Percentiles rank a stretch among this genome's conserved stretches.
These are phyloP conservation scores for Caenorhabditis sp. DNA, from an alignment of 2,888 invertebrate species.

Conservation along the genomic window DNA sequence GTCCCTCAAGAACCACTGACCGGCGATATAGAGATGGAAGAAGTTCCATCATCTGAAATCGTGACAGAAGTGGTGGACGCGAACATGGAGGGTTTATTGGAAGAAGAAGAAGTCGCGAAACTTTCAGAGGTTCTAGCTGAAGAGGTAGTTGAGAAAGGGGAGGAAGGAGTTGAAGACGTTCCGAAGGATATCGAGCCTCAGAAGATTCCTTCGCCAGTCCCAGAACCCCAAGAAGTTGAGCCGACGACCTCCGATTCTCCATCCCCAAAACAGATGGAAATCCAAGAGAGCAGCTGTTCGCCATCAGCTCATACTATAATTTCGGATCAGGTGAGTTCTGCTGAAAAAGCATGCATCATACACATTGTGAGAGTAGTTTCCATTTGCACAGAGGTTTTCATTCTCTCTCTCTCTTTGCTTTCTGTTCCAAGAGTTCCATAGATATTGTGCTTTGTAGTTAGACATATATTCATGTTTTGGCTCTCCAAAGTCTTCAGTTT, in stretches of 20 bases:
- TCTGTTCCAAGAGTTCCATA: neutral
- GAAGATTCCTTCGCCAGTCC: neutral
- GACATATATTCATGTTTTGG: too few species aligned
- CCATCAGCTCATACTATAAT: slow-evolving; percentile 32
- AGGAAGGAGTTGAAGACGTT: neutral
- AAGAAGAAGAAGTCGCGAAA: neutral
- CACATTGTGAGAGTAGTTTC: slow-evolving; percentile 18
- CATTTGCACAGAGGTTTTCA: slow-evolving; percentile 13
- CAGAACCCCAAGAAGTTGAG: neutral
- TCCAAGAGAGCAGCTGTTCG: neutral
- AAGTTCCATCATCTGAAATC: neutral
- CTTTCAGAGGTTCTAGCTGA: neutral
- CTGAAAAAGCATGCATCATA: slow-evolving; percentile 38
- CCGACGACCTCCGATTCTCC: neutral
- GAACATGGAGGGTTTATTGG: neutral
- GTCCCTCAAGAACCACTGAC: neutral
- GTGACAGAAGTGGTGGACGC: neutral
- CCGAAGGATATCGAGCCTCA: neutral
- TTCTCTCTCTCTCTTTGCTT: slow-evolving; percentile 9
- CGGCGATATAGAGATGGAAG: neutral
- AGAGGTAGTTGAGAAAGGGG: neutral
- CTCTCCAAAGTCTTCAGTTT: neutral
- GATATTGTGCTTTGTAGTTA: slow-evolving; percentile 10
- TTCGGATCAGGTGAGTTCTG: slow-evolving; percentile 55
- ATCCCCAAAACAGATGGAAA: neutral